Evolutionary conservation across 2,113 vertebrate genomes (phyloP).

Genomic region (Myotis yumanensis): DNA sequence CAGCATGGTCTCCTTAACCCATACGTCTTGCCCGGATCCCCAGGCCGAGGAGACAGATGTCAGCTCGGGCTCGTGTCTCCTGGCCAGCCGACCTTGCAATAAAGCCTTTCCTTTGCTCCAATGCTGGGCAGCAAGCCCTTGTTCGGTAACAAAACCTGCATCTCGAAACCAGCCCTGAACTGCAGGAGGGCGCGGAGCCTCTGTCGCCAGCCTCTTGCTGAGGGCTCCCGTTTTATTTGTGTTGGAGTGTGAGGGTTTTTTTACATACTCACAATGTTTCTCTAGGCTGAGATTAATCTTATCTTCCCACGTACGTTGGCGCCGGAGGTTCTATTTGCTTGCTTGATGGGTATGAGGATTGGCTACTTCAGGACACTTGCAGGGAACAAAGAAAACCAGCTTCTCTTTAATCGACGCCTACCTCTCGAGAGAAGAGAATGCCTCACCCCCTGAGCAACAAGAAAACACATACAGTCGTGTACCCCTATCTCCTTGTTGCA

Average conservation of each 20-base stretch:
- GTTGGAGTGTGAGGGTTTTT: not conserved
- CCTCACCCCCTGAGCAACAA: not conserved
- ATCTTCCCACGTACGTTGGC: not conserved
- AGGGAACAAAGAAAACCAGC: not conserved
- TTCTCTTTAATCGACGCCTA: not conserved
- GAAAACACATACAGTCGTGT: accelerated
- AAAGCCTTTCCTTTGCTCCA: not conserved
- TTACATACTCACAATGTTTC: not conserved
- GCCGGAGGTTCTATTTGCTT: not conserved
- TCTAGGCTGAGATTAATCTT: not conserved
- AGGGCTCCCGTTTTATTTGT: not conserved
- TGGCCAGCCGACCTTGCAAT: not conserved
- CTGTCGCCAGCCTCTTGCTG: not conserved
- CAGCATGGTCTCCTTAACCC: not conserved
- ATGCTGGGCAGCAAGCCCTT: not conserved
- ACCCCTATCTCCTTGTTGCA: not conserved
- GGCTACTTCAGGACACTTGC: not conserved
- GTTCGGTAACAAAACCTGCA: not conserved
- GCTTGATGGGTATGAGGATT: not conserved
- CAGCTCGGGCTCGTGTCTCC: not conserved
- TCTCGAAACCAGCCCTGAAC: not conserved
- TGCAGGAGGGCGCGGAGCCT: not conserved
- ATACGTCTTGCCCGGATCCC: not conserved
- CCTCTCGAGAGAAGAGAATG: not conserved
- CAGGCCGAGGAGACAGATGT: not conserved